Conservation (phyloP, 2,888 invertebrate species). For the Cosmia trapezina region DNA sequence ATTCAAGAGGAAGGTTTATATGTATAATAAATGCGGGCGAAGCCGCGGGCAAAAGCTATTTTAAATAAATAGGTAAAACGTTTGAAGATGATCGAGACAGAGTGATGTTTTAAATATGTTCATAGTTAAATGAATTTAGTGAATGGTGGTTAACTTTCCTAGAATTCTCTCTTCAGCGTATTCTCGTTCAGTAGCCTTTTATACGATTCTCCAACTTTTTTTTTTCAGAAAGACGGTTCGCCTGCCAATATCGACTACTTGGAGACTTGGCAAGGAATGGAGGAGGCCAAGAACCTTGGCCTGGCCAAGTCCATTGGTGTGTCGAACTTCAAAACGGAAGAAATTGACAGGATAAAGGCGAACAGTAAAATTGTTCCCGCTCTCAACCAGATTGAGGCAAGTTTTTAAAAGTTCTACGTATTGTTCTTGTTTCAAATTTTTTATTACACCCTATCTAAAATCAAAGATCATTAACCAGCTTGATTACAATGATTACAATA, state of each 20-base stretch:
- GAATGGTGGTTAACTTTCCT: background rate
- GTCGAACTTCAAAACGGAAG: constrained; percentile 94
- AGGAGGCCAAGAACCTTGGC: constrained; percentile 91
- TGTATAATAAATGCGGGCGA: no score
- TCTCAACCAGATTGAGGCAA: constrained; percentile 90
- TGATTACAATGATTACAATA: background rate
- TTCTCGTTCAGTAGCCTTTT: background rate
- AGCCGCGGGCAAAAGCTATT: no score
- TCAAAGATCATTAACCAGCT: background rate
- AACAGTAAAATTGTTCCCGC: constrained; percentile 90
- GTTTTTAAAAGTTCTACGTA: background rate
- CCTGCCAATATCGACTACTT: constrained; percentile 91
- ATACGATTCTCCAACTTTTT: background rate
- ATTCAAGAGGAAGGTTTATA: no score
- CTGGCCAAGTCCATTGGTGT: constrained; percentile 93
- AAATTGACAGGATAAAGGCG: constrained; percentile 91
- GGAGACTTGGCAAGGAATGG: constrained; percentile 93
- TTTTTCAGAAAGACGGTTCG: constrained; percentile 71
- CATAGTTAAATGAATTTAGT: background rate
- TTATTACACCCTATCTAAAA: background rate
- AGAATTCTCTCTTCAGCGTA: background rate
- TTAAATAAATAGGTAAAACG: no score
- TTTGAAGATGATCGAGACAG: background rate
- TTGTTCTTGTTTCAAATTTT: background rate
- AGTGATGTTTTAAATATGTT: background rate